Base-by-base conservation (phyloP, 2,797 vertebrate species). In the Fistularia tabacaria region DNA sequence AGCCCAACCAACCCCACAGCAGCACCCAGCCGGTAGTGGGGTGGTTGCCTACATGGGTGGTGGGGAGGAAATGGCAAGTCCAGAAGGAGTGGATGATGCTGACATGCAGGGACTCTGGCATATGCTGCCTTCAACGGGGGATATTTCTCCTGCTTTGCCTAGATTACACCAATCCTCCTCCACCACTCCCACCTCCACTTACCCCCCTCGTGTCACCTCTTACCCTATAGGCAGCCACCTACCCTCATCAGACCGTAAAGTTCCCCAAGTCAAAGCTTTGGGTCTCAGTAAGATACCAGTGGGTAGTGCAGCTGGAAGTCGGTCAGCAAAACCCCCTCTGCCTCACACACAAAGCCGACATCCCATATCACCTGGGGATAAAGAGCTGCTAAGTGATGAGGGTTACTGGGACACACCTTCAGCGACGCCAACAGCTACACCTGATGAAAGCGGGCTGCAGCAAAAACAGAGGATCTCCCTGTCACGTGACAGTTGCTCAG, bases 61-160 rank as follows among this genome's bases (percentile, higher is more conserved):
- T 48, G 97, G 97, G 54, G 97, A 99, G 78, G 97, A 99, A 89
- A 99, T 99, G 97, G 97, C 97, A 42, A 99, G 94, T 83, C 95
- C 97, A 0, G 97, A 99, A 10, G 93, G 92, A 74, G 93, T 94
- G 63, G 94, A 97, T 4, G 94, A 98, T 66, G 94, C 94, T 9
- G 94, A 88, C 62, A 93, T 98, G 82, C 94, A 96, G 73, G 96
- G 95, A 14, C 94, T 98, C 65, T 99, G 96, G 95, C 95, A 97
- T 82, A 94, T 97, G 92, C 85, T 98, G 14, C 94, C 94, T 0
- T 94, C 93, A 47, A 88, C 90, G 0, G 93, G 92, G n/a, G 88
- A 89, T 36, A 84, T 89, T 59, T 91, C 91, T 12, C 89, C 90
- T 3, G 88, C 87, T 14, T 73, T 89, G 36, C 83, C 85, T 3